phyloP scores from a whole-genome alignment of 2,113 vertebrate genomes.

The Macrotus californicus region DNA sequence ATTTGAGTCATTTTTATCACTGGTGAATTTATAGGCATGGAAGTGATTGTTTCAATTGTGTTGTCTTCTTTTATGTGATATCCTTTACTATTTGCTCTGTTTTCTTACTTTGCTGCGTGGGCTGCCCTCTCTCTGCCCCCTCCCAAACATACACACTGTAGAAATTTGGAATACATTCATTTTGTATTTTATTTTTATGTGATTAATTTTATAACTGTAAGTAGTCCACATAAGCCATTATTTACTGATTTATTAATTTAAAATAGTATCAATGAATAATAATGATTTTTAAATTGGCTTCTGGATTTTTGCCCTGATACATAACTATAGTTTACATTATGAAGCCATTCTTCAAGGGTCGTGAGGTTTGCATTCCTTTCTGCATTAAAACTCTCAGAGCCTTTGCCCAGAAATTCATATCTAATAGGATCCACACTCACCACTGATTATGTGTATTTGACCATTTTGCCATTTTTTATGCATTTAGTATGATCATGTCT shows the following conservation, averaged over 20 bases:
- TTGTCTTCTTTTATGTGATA: neutral
- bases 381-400: neutral
- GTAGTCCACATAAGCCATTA: neutral
- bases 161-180: neutral
- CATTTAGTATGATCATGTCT: neutral
- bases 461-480: neutral
- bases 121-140: neutral
- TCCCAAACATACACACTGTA: neutral
- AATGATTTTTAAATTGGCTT: neutral
- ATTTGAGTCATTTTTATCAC: neutral
- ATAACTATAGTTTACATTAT: neutral
- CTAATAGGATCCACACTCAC: neutral
- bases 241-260: neutral
- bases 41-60: neutral
- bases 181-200: neutral
- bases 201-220: neutral
- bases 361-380: neutral
- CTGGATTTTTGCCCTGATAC: neutral
- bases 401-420: neutral
- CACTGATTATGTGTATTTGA: neutral
- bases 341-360: neutral
- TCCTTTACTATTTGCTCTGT: neutral
- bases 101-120: neutral
- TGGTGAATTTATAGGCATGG: neutral
- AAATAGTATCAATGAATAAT: neutral